phyloP scores from a whole-genome alignment of 2,113 vertebrate genomes.

The Barbus barbus region DNA sequence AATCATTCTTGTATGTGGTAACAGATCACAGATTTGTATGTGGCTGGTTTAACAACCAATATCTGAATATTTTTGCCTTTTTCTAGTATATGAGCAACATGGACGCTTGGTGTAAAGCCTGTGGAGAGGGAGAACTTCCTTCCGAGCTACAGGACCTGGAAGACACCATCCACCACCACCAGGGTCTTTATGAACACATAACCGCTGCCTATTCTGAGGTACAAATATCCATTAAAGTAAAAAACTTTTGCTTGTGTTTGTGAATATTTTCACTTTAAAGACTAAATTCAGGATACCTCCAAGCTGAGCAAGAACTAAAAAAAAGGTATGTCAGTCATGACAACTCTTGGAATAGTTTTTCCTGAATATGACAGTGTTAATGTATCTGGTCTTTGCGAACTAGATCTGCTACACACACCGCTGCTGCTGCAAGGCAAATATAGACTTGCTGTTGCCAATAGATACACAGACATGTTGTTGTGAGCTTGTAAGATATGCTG shows the following conservation, averaged over 20 bases:
- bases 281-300: no score
- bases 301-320: no score
- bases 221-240: neutral
- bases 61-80: slow-evolving; percentile 4
- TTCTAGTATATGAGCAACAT: slow-evolving; percentile 95
- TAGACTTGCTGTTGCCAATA: neutral
- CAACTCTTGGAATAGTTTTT: neutral
- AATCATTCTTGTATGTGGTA: neutral
- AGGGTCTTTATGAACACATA: slow-evolving; percentile 95
- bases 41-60: neutral
- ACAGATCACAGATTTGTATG: neutral
- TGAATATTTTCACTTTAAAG: neutral
- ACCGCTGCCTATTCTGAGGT: slow-evolving; percentile 95
- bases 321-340: no score
- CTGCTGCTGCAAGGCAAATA: neutral
- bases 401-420: no score
- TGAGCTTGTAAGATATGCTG: neutral
- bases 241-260: neutral
- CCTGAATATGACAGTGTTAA: neutral
- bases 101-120: slow-evolving; percentile 97
- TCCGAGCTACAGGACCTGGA: slow-evolving; percentile 97
- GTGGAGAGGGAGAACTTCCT: slow-evolving; percentile 94
- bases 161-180: slow-evolving; percentile 96
- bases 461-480: neutral
- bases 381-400: no score